Conservation (phyloP, 2,888 invertebrate species). For the Habroteleia sp. region DNA sequence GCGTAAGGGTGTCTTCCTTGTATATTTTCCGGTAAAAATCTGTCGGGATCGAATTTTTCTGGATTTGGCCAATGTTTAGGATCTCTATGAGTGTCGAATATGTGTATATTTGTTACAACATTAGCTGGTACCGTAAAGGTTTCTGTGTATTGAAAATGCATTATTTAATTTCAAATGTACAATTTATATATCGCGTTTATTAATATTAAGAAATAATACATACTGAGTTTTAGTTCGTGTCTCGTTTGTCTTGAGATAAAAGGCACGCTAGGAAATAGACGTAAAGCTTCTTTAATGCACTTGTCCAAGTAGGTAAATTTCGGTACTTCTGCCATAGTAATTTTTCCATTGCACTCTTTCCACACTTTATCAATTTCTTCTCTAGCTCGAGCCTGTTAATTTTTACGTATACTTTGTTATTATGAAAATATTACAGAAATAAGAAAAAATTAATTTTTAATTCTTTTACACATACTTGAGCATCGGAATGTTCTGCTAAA, state of each 20-base stretch:
- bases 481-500: slow-evolving; percentile 81
- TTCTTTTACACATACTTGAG: slow-evolving; percentile 70
- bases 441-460: not conserved
- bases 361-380: slow-evolving; percentile 71
- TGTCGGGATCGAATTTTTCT: slow-evolving; percentile 84
- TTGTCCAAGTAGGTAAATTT: slow-evolving; percentile 86
- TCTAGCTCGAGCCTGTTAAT: not conserved
- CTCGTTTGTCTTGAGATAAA: slow-evolving; percentile 84
- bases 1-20: slow-evolving; percentile 83
- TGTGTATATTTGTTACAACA: slow-evolving; percentile 82
- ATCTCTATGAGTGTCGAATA: slow-evolving; percentile 85
- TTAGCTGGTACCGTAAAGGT: slow-evolving; percentile 82
- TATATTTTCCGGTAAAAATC: slow-evolving; percentile 84
- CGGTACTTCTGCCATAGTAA: slow-evolving; percentile 83
- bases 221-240: slow-evolving; percentile 81
- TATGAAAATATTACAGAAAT: too few species aligned
- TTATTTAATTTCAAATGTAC: slow-evolving; percentile 6
- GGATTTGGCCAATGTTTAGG: slow-evolving; percentile 85
- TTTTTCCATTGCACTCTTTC: slow-evolving; percentile 82
- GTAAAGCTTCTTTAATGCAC: slow-evolving; percentile 86
- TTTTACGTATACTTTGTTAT: not conserved
- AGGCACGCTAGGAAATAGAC: slow-evolving; percentile 86
- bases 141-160: slow-evolving; percentile 75
- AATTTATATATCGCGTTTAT: too few species aligned
- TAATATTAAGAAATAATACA: too few species aligned